Base-by-base conservation (phyloP, 2,113 vertebrate species). In the Campylomormyrus numenius region DNA sequence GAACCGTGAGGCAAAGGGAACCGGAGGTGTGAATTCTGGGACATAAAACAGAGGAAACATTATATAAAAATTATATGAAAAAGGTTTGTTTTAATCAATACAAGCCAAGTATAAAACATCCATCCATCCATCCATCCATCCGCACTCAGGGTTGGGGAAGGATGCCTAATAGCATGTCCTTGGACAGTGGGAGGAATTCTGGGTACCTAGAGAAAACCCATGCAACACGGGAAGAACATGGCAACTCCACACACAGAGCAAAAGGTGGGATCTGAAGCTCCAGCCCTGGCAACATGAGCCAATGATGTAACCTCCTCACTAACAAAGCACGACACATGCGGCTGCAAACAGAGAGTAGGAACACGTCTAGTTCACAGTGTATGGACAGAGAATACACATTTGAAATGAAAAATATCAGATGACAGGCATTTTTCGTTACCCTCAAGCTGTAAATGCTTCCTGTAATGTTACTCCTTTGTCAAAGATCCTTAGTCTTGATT, bases 1-100 rank as follows among this genome's bases (percentile, higher is more conserved):
- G 93, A 98, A 96, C 3, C 98, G 97, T 85, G 97, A 95, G 85
- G 97, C 95, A 90, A 97, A 96, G 0, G 97, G 97, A 90, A 96
- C 94, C 21, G 97, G 94, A 90, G 97, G 96, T 88, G 95, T 96
- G 92, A 97, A 95, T 89, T 97, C 98, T 99, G 92, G 91, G 94
- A 96, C 89, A 83, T 0, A 90, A 90, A 49, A 80, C 27, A 85
- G 13, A 56, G 42, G 46, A 11, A 88, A 19, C 21, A 48, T 87
- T 88, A 56, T 7, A 87, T n/a, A 27, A 80, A 66, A 85, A 11
- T 58, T 6, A n/a, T 13, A 66, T 19, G 4, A 50, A 48, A 49
- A 86, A 49, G 19, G 31, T 3, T 42, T 39, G 35, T 8, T 42
- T 19, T 19, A 39, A 80, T 35, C 15, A 80, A 80, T 80, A 15